Evolutionary conservation across 2,888 invertebrate species (phyloP).

Genomic region (Periphyllus acericola): DNA sequence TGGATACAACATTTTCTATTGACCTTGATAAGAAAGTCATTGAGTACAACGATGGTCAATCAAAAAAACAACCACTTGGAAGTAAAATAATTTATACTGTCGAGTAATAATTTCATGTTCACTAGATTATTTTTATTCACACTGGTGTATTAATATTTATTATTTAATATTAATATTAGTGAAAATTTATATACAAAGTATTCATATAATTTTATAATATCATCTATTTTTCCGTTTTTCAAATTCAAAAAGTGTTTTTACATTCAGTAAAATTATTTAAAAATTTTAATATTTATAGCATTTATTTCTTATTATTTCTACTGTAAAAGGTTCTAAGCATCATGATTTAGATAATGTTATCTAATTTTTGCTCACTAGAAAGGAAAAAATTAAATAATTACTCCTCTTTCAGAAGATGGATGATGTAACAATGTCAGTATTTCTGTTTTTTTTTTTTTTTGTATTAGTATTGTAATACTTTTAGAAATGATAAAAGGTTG

Average conservation of each 20-base stretch:
- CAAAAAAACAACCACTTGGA: slow-evolving; percentile 15
- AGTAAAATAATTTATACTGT: slow-evolving; percentile 39
- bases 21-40: slow-evolving; percentile 29
- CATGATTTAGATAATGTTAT: too few species aligned
- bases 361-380: too few species aligned
- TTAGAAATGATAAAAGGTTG: too few species aligned
- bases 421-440: too few species aligned
- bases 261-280: not conserved
- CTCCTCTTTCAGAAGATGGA: too few species aligned
- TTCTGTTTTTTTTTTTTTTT: too few species aligned
- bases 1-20: not conserved
- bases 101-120: slow-evolving; percentile 5
- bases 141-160: not conserved
- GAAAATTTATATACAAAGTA: not conserved
- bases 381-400: too few species aligned
- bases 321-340: too few species aligned
- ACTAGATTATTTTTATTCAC: not conserved
- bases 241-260: not conserved
- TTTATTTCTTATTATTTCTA: too few species aligned
- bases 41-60: not conserved
- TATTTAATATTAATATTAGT: not conserved
- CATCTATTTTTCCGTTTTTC: not conserved
- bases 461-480: too few species aligned
- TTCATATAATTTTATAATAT: not conserved
- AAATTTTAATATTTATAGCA: too few species aligned